Percentiles rank a stretch among this genome's conserved stretches.
phyloP scores from a whole-genome alignment of 2,888 invertebrate genomes.

The Tortrix viridana region DNA sequence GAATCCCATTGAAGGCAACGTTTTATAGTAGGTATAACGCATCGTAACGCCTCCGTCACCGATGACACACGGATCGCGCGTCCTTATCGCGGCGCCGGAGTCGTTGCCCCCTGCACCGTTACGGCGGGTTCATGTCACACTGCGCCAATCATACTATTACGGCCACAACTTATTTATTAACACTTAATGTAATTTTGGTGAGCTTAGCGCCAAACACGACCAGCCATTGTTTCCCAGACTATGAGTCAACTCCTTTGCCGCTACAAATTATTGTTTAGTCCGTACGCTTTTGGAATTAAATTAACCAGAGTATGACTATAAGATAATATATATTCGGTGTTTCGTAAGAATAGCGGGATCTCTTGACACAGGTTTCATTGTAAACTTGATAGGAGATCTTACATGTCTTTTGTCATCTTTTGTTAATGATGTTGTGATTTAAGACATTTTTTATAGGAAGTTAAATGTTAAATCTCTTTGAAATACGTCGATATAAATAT shows the following conservation, averaged over 20 bases:
- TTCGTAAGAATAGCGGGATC: constrained; percentile 1
- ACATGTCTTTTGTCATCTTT: no score
- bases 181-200: constrained; percentile 28
- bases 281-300: constrained; percentile 29
- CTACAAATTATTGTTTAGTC: constrained; percentile 28
- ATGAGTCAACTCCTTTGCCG: constrained; percentile 33
- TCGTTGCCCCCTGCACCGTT: constrained; percentile 78
- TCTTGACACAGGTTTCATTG: no score
- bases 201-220: constrained; percentile 14
- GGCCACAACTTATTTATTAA: constrained; percentile 28
- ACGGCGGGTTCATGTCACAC: constrained; percentile 45
- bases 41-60: constrained; percentile 22
- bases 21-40: no score
- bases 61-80: constrained; percentile 27
- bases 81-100: constrained; percentile 49
- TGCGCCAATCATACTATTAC: constrained; percentile 32
- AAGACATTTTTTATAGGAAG: no score
- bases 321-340: neutral
- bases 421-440: no score
- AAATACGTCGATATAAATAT: neutral
- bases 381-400: no score
- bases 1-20: no score
- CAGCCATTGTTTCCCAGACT: constrained; percentile 24
- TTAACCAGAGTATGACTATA: constrained; percentile 27
- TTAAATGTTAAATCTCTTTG: no score